Conservation (phyloP, 1,140 invertebrate species). For the Rhagoletis zephyria region DNA sequence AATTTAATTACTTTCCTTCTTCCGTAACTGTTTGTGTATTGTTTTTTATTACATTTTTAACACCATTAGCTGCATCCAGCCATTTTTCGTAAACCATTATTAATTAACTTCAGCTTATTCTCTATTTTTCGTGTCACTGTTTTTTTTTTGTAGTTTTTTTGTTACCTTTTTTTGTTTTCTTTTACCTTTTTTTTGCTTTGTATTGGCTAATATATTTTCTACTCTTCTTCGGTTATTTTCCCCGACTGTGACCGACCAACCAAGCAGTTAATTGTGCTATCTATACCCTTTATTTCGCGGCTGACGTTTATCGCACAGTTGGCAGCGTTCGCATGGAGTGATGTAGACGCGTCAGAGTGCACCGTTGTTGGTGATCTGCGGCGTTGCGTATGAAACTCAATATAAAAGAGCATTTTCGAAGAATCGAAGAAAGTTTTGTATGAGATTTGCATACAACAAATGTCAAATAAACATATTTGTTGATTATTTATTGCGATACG, state of each 20-base stretch:
- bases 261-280: background rate
- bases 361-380: background rate
- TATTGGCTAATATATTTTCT: background rate
- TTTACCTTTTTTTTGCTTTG: background rate
- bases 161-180: constrained; percentile 65
- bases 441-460: too few relatives aligned
- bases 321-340: background rate
- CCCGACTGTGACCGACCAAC: background rate
- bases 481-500: too few relatives aligned
- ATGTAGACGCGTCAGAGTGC: background rate
- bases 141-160: background rate
- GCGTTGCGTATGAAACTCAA: constrained; percentile 73
- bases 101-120: background rate
- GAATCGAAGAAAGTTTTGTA: too few relatives aligned
- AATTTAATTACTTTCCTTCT: constrained; percentile 2
- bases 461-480: too few relatives aligned
- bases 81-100: background rate
- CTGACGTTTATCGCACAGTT: background rate
- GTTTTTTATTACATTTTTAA: background rate
- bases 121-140: constrained; percentile 1
- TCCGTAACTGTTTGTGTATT: constrained; percentile 11
- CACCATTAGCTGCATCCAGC: background rate
- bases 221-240: background rate
- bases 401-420: background rate
- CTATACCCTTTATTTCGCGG: background rate